Conservation (phyloP, 2,797 vertebrate species). For the Dendrocincla tyrannina region DNA sequence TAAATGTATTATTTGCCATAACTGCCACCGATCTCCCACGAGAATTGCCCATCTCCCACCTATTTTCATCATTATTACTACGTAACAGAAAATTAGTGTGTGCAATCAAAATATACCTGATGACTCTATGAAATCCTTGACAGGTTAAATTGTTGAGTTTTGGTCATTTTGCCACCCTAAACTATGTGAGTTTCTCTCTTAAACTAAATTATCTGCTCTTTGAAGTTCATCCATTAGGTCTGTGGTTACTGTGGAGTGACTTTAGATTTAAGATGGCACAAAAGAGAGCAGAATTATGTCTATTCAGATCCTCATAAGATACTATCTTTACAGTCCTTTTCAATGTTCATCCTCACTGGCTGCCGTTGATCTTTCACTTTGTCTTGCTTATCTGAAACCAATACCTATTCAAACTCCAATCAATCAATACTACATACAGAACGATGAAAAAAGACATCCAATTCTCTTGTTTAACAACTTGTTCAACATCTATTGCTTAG, state of each 20-base stretch:
- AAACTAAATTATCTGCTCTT: background rate
- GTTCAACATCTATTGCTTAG: slow-evolving; percentile 62
- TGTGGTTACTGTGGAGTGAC: accelerated
- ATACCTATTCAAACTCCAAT: slow-evolving; percentile 86
- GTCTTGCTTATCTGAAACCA: slow-evolving; percentile 94
- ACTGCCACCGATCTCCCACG: background rate
- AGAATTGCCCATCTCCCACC: background rate
- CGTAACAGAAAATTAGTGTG: background rate
- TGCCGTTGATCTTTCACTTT: slow-evolving; percentile 88
- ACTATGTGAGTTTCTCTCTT: background rate
- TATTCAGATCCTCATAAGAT: background rate
- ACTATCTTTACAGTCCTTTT: slow-evolving; percentile 28
- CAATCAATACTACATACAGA: slow-evolving; percentile 83
- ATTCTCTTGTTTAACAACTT: slow-evolving; percentile 76
- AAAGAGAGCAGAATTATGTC: background rate
- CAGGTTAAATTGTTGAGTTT: background rate
- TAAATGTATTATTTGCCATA: background rate
- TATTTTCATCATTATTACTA: background rate
- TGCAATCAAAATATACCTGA: background rate
- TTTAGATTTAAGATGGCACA: background rate
- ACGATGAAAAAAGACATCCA: slow-evolving; percentile 73
- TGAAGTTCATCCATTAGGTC: background rate
- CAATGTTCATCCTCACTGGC: slow-evolving; percentile 71
- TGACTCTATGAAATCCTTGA: background rate
- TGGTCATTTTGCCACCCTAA: background rate